Evolutionary conservation across 2,797 vertebrate species (phyloP).

Genomic region (Tenualosa ilisha): DNA sequence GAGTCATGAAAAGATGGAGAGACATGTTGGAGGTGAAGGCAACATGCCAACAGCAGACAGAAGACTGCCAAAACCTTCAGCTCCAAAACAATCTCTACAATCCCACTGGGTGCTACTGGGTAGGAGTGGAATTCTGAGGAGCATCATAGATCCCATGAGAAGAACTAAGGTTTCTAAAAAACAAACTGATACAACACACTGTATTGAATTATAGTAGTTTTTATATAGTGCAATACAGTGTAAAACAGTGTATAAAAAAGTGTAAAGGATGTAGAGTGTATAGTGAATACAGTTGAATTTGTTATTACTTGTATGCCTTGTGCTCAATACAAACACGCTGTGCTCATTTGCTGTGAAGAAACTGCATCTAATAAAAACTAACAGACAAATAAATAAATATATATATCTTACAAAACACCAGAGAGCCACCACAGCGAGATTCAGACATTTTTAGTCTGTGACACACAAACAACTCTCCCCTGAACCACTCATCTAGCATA

Average conservation of each 20-base stretch:
- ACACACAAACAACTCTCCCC: conserved; percentile 5
- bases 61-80: background rate
- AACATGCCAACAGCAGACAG: background rate
- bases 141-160: background rate
- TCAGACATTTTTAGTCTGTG: background rate
- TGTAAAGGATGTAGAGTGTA: too few relatives aligned
- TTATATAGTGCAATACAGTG: background rate
- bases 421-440: background rate
- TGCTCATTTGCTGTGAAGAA: background rate
- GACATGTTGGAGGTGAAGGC: background rate
- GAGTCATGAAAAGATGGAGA: background rate
- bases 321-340: background rate
- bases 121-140: background rate
- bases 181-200: background rate
- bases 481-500: background rate
- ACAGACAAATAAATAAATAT: background rate
- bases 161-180: background rate
- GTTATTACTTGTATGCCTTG: background rate
- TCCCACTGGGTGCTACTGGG: background rate
- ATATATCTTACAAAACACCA: background rate
- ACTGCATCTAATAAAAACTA: background rate
- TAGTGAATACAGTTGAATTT: background rate
- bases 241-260: background rate
- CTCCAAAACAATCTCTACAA: background rate
- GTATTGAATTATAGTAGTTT: background rate